Percentiles rank a stretch among this genome's conserved stretches.
These are phyloP conservation scores for Lasius fuliginosus DNA, from an alignment of 2,888 invertebrate species.

Conservation along the genomic window DNA sequence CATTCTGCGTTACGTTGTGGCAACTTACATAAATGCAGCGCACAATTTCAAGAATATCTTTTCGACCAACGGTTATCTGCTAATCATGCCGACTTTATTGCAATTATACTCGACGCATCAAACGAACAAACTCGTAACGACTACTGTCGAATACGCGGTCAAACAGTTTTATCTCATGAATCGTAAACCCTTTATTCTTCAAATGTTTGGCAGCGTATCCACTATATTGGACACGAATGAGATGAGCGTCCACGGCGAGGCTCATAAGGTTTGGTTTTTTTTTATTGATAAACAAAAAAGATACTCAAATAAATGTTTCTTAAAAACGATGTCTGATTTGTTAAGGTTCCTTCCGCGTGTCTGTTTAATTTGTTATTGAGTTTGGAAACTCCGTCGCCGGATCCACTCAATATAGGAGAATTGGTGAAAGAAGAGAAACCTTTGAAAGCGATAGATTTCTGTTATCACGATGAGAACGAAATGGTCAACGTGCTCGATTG, in stretches of 20 bases:
- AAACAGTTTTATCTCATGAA: slow-evolving; percentile 99
- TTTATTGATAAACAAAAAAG: slow-evolving; percentile 10
- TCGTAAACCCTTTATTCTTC: slow-evolving; percentile 98
- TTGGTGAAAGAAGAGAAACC: slow-evolving; percentile 96
- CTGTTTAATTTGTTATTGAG: slow-evolving; percentile 96
- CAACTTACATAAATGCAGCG: slow-evolving; percentile 98
- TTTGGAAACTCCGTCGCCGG: slow-evolving; percentile 97
- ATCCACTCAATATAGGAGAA: slow-evolving; percentile 97
- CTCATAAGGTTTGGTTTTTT: slow-evolving; percentile 91
- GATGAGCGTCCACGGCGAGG: slow-evolving; percentile 95
- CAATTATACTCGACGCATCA: slow-evolving; percentile 99
- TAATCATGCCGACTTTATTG: slow-evolving; percentile 98
- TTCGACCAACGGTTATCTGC: slow-evolving; percentile 97
- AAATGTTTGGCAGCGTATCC: slow-evolving; percentile 99
- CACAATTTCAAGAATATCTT: slow-evolving; percentile 99
- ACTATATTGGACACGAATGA: slow-evolving; percentile 97
- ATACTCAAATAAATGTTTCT: background rate
- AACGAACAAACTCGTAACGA: slow-evolving; percentile 97
- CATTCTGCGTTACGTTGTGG: slow-evolving; percentile 97
- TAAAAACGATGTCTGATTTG: background rate
- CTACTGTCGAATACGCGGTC: slow-evolving; percentile 98
- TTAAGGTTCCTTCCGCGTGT: slow-evolving; percentile 94
- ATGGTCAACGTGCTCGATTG: slow-evolving; percentile 98
- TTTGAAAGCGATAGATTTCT: slow-evolving; percentile 98
- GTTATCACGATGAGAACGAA: slow-evolving; percentile 99